Conservation (phyloP, 1,140 invertebrate genomes). For the Drosophila lacteicornis region DNA sequence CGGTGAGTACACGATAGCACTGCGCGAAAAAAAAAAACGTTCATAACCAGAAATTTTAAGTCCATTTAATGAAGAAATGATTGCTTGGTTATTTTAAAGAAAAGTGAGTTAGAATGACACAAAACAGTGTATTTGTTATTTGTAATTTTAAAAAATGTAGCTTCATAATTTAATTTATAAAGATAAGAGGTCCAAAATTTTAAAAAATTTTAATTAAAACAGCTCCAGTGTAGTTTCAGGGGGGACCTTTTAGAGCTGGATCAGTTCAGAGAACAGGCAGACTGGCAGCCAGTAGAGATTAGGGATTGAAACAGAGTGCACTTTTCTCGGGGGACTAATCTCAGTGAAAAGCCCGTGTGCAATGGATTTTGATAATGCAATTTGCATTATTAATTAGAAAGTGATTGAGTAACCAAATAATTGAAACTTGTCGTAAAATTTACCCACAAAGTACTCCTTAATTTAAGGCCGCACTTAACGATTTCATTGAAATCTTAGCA, state of each 20-base stretch:
- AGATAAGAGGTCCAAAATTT: neutral
- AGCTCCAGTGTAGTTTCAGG: too few species aligned
- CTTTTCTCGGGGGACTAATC: neutral
- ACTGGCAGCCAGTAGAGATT: neutral
- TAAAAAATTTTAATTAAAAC: neutral
- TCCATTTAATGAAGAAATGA: neutral
- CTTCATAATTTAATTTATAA: neutral
- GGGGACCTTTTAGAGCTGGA: too few species aligned
- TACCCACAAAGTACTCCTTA: neutral
- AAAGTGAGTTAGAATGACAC: too few species aligned
- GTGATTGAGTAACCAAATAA: neutral
- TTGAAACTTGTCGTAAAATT: neutral
- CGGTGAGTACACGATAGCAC: conserved; percentile 66
- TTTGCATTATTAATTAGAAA: neutral
- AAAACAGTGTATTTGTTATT: too few species aligned
- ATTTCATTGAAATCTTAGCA: neutral
- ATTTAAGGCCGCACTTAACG: neutral
- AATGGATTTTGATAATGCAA: neutral
- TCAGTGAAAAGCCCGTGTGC: neutral
- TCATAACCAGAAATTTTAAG: neutral
- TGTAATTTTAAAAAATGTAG: too few species aligned
- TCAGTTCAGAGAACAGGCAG: too few species aligned
- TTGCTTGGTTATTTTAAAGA: too few species aligned
- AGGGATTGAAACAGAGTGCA: neutral
- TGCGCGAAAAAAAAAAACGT: neutral